Evolutionary conservation across 2,888 invertebrate genomes (phyloP).

Genomic region (Andrena trimmerana): DNA sequence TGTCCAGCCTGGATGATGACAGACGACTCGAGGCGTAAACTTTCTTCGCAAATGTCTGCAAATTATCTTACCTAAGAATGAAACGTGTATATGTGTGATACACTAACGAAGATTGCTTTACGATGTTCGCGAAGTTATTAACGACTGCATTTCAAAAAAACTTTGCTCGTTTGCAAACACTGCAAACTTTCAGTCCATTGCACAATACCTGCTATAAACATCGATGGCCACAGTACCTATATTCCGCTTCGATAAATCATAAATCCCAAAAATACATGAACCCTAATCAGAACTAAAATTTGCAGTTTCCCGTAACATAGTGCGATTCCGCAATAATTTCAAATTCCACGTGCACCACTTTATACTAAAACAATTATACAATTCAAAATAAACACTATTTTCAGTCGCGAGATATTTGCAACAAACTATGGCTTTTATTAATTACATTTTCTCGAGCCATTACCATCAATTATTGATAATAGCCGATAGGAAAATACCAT

Average conservation of each 20-base stretch:
- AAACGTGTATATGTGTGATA: no score
- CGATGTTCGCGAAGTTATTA: no score
- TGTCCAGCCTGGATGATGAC: neutral
- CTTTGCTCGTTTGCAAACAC: no score
- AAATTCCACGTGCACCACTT: neutral
- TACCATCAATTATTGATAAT: conserved; percentile 1
- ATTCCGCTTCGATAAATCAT: neutral
- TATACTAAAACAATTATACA: neutral
- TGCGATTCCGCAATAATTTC: no score
- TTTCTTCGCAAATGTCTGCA: conserved; percentile 21
- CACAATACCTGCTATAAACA: neutral
- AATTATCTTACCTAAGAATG: neutral
- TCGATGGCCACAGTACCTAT: neutral
- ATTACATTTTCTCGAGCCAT: neutral
- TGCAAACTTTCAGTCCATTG: neutral
- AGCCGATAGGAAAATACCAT: neutral
- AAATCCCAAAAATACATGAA: no score
- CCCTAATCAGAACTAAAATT: no score
- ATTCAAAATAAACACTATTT: neutral
- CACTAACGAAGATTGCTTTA: no score
- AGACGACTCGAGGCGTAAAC: conserved; percentile 5
- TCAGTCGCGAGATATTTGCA: neutral
- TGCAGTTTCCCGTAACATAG: no score
- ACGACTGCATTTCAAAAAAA: neutral
- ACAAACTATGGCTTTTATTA: neutral